phyloP scores from a whole-genome alignment of 1,140 invertebrate species.

The Leptopilina boulardi region DNA sequence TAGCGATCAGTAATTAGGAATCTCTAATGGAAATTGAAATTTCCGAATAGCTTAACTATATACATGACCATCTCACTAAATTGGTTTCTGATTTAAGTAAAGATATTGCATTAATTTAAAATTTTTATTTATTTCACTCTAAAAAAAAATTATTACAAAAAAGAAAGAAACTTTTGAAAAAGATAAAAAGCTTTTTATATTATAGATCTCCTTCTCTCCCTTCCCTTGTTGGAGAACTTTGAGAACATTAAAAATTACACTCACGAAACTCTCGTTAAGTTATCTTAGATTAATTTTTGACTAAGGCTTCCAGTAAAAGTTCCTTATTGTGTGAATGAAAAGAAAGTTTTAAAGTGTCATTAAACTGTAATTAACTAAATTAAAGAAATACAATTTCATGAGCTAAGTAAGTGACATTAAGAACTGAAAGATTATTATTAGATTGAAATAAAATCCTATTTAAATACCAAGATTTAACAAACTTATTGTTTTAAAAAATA shows the following conservation, averaged over 20 bases:
- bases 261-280: not conserved
- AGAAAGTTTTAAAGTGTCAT: not conserved
- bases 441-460: too few species aligned
- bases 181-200: not conserved
- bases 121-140: not conserved
- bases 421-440: too few species aligned
- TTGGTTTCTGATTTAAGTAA: not conserved
- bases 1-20: constrained; percentile 16
- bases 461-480: too few species aligned
- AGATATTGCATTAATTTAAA: not conserved
- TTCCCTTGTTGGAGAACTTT: not conserved
- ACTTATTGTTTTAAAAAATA: too few species aligned
- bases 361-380: not conserved
- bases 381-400: not conserved
- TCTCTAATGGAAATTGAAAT: not conserved
- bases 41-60: not conserved
- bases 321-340: not conserved
- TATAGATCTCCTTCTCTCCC: too few species aligned
- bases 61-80: not conserved
- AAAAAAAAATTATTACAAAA: too few species aligned
- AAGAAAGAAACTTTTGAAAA: too few species aligned
- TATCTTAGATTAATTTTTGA: constrained; percentile 5
- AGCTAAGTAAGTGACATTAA: not conserved
- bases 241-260: not conserved
- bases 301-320: not conserved